Conservation (phyloP, 2,888 invertebrate genomes). For the Papilio gigon region DNA sequence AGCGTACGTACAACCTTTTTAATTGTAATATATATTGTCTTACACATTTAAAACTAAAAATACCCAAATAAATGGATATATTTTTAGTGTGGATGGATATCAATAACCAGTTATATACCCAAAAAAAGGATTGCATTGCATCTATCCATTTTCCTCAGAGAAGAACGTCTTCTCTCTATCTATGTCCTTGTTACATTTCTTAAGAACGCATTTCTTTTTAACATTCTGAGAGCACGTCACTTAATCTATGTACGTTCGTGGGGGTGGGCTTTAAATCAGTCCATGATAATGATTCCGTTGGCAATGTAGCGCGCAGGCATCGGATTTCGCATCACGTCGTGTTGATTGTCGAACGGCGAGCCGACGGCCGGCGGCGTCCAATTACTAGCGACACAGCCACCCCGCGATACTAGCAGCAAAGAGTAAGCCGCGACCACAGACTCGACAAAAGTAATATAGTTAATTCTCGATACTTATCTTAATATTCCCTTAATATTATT, state of each 20-base stretch:
- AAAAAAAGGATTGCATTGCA: no score
- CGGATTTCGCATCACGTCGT: constrained; percentile 80
- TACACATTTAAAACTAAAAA: no score
- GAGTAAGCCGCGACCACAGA: constrained; percentile 42
- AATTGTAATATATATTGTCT: neutral
- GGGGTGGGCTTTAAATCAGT: constrained; percentile 46
- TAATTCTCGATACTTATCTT: neutral
- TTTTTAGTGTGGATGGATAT: neutral
- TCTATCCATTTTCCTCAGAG: constrained; percentile 5
- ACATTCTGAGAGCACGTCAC: neutral
- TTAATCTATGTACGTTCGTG: constrained; percentile 36
- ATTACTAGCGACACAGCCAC: constrained; percentile 76
- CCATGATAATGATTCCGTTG: constrained; percentile 66
- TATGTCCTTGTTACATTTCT: neutral
- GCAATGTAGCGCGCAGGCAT: constrained; percentile 70
- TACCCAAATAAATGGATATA: no score
- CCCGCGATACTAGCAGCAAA: constrained; percentile 50
- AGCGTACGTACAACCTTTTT: neutral
- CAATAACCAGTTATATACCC: neutral
- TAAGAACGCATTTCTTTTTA: neutral
- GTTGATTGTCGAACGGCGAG: constrained; percentile 79
- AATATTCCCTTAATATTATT: neutral
- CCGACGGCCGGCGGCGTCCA: constrained; percentile 66
- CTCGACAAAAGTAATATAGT: neutral
- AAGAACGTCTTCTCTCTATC: no score